phyloP scores from a whole-genome alignment of 1,140 invertebrate genomes.

The Nixonia krombeini region DNA sequence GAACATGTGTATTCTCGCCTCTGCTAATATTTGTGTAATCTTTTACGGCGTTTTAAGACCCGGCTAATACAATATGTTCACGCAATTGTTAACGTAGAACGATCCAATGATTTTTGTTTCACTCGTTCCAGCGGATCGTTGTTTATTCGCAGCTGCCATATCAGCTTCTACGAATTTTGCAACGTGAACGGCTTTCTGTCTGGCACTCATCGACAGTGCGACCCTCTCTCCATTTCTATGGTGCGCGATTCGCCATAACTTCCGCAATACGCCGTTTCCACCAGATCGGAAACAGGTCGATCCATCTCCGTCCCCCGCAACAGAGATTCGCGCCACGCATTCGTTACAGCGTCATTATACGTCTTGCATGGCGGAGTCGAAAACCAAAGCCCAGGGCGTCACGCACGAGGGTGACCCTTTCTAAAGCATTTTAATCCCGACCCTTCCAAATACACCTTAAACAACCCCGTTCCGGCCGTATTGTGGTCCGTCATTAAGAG shows the following conservation, averaged over 20 bases:
- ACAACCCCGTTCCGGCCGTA: constrained; percentile 39
- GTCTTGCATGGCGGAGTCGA: constrained; percentile 15
- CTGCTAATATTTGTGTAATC: background rate
- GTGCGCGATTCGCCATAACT: no score
- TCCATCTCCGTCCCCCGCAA: constrained; percentile 46
- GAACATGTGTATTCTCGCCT: background rate
- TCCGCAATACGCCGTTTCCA: constrained; percentile 28
- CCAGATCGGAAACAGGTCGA: constrained; percentile 50
- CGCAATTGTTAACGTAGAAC: no score
- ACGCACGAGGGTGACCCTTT: constrained; percentile 40
- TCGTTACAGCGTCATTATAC: constrained; percentile 51
- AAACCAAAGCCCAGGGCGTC: constrained; percentile 18
- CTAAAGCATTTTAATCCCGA: constrained; percentile 49
- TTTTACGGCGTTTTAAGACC: no score
- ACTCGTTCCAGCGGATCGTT: no score
- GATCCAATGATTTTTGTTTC: no score
- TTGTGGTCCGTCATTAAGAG: constrained; percentile 51
- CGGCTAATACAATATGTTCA: no score
- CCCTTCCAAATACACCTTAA: constrained; percentile 41
- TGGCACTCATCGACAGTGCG: constrained; percentile 15
- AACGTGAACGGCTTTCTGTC: no score
- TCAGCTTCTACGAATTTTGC: no score
- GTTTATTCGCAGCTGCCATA: no score
- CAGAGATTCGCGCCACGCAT: constrained; percentile 35
- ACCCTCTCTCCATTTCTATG: constrained; percentile 9